Conservation (phyloP, 1,140 invertebrate genomes). For the Ectropis grisescens region DNA sequence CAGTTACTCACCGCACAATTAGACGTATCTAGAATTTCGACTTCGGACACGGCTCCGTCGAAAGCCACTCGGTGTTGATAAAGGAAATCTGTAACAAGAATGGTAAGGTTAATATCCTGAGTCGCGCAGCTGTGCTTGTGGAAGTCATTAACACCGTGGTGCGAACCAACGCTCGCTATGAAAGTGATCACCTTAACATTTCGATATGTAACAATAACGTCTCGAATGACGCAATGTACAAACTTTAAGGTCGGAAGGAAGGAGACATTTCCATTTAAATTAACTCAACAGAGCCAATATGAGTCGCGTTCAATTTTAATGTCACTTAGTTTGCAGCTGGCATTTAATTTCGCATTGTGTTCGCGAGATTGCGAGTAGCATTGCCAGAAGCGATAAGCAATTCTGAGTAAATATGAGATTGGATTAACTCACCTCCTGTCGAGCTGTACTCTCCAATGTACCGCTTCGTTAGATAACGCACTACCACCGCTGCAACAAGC, state of each 20-base stretch:
- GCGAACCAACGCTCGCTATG: neutral
- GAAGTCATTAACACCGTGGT: too few species aligned
- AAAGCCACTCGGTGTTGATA: constrained; percentile 84
- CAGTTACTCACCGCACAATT: constrained; percentile 85
- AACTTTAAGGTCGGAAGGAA: constrained; percentile 34
- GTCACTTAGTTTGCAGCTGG: too few species aligned
- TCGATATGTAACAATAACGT: constrained; percentile 1
- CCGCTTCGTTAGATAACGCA: constrained; percentile 83
- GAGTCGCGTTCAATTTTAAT: too few species aligned
- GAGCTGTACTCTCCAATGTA: constrained; percentile 88
- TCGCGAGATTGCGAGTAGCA: too few species aligned
- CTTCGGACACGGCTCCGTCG: constrained; percentile 82
- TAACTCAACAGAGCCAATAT: too few species aligned
- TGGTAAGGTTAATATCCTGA: constrained; percentile 4
- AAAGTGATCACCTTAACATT: constrained; percentile 1
- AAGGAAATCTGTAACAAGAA: constrained; percentile 78
- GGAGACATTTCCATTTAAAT: constrained; percentile 19
- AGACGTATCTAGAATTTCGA: constrained; percentile 87
- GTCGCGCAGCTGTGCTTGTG: neutral
- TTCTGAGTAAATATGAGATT: too few species aligned
- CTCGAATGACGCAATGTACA: constrained; percentile 18
- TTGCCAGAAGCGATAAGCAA: too few species aligned
- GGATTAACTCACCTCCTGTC: constrained; percentile 76
- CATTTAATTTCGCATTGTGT: too few species aligned
- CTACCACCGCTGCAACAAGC: constrained; percentile 82